Evolutionary conservation across 2,113 vertebrate genomes (phyloP).

Genomic region (Chionomys nivalis): DNA sequence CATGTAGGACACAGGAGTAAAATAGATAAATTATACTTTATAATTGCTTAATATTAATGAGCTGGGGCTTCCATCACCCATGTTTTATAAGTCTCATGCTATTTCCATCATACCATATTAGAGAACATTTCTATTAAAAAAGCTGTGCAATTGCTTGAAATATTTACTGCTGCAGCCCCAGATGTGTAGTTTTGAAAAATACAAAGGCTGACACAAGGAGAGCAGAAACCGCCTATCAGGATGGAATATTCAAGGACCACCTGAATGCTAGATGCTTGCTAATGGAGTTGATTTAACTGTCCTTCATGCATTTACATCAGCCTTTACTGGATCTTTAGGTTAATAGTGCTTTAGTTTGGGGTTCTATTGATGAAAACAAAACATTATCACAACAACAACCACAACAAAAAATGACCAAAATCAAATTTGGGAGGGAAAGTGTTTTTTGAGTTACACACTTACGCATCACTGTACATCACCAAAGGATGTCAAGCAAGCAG

Average conservation of each 20-base stretch:
- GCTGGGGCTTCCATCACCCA: rapidly evolving
- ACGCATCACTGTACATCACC: not conserved
- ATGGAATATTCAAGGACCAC: rapidly evolving
- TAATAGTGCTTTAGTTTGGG: not conserved
- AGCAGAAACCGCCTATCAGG: rapidly evolving
- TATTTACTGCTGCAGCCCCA: not conserved
- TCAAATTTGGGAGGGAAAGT: not conserved
- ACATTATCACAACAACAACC: not conserved
- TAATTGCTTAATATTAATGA: not conserved
- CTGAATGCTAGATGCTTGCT: not conserved
- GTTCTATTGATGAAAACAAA: not conserved
- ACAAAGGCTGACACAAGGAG: not conserved
- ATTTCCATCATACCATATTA: not conserved
- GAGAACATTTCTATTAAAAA: not conserved
- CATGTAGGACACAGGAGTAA: too few species aligned
- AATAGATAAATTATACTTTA: not conserved
- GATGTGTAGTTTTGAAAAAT: rapidly evolving
- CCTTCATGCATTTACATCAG: not conserved
- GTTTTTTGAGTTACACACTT: not conserved
- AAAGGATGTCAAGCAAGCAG: not conserved
- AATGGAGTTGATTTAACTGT: not conserved
- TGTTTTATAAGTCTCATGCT: not conserved
- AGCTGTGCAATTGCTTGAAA: not conserved
- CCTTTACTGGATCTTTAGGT: rapidly evolving
- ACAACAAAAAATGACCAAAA: not conserved